Conservation (phyloP, 2,888 invertebrate genomes). For the Athripsodes cinereus region DNA sequence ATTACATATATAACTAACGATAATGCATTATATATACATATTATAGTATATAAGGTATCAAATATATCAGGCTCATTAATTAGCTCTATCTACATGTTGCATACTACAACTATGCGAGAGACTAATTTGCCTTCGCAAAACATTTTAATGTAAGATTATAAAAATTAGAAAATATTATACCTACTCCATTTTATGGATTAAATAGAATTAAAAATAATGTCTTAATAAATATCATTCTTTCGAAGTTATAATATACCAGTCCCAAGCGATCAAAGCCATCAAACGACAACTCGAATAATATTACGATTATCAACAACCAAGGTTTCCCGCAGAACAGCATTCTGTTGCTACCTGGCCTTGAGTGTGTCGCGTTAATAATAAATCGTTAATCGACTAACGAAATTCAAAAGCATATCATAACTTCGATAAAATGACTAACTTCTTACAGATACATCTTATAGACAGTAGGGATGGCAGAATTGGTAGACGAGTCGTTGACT, state of each 20-base stretch:
- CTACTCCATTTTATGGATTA: not conserved
- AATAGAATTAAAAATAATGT: not conserved
- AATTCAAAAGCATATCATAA: conserved; percentile 6
- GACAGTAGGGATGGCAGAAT: conserved; percentile 92
- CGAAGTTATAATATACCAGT: conserved; percentile 3
- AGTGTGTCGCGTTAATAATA: too few relatives aligned
- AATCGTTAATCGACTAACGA: not conserved
- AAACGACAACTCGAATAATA: too few relatives aligned
- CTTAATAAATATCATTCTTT: conserved; percentile 2
- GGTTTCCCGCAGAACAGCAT: too few relatives aligned
- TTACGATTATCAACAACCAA: too few relatives aligned
- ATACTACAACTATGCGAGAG: conserved; percentile 21
- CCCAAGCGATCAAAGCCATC: too few relatives aligned
- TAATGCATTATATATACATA: too few relatives aligned
- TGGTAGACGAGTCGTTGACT: conserved; percentile 98
- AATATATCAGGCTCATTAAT: not conserved
- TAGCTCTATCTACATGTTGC: conserved; percentile 16
- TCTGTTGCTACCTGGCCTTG: too few relatives aligned
- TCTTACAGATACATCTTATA: conserved; percentile 46
- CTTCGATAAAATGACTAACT: conserved; percentile 12
- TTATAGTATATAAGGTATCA: not conserved
- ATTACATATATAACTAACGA: too few relatives aligned
- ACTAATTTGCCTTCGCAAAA: not conserved
- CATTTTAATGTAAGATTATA: not conserved
- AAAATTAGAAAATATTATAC: not conserved